Conservation (phyloP, 2,113 vertebrate genomes). For the Tricholaema leucomelas region DNA sequence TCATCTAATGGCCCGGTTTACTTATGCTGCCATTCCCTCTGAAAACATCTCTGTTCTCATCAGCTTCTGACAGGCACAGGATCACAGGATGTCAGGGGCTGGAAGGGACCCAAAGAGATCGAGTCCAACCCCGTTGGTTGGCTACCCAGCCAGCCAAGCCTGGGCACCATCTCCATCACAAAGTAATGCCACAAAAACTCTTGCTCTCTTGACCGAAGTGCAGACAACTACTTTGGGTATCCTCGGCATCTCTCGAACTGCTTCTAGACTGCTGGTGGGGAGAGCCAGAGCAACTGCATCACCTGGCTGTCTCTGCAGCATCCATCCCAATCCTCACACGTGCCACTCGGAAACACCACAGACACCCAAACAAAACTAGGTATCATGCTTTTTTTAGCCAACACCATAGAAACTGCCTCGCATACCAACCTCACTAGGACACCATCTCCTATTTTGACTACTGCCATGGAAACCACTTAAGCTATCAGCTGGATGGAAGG, state of each 20-base stretch:
- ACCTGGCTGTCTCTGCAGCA: not conserved
- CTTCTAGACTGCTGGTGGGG: rapidly evolving
- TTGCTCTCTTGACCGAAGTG: too few relatives aligned
- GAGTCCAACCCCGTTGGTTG: too few relatives aligned
- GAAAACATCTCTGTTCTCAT: not conserved
- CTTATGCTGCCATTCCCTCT: not conserved
- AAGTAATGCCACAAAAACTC: rapidly evolving
- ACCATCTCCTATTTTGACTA: conserved; percentile 27
- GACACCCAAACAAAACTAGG: not conserved
- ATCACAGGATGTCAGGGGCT: too few relatives aligned
- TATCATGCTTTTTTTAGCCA: not conserved
- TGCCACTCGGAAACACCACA: not conserved
- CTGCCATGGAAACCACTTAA: conserved; percentile 38
- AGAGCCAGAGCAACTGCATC: rapidly evolving
- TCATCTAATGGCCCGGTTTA: too few relatives aligned
- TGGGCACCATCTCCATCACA: not conserved
- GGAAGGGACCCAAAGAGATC: too few relatives aligned
- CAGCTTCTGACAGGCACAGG: rapidly evolving
- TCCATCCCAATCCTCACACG: not conserved
- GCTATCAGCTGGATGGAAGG: not conserved
- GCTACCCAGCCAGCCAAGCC: rapidly evolving
- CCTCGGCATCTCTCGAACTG: not conserved
- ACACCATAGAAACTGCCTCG: not conserved
- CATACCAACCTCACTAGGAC: conserved; percentile 1
- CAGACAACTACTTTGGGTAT: not conserved